phyloP scores from a whole-genome alignment of 2,888 invertebrate species.

The Meiosimyza platycephala region DNA sequence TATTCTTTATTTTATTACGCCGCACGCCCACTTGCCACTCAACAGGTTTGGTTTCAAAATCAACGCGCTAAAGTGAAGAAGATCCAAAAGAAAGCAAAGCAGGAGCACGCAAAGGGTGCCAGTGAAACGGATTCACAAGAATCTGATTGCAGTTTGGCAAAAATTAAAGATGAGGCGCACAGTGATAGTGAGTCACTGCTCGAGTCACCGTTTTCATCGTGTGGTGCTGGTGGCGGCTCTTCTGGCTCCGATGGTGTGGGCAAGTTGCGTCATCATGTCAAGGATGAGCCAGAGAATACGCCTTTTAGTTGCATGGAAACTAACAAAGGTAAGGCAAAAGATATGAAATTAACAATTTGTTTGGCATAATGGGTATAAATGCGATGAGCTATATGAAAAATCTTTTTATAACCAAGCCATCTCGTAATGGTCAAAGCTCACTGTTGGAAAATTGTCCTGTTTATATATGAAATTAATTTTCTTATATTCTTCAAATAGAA shows the following conservation, averaged over 20 bases:
- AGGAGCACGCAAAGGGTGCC: conserved; percentile 68
- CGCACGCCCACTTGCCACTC: conserved; percentile 6
- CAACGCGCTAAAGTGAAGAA: conserved; percentile 76
- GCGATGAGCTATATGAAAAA: too few species aligned
- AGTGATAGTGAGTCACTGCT: conserved; percentile 69
- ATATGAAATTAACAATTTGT: too few species aligned
- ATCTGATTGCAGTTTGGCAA: conserved; percentile 70
- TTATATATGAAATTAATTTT: too few species aligned
- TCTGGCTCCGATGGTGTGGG: conserved; percentile 52
- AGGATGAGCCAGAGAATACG: conserved; percentile 65
- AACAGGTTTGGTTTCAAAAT: conserved; percentile 75
- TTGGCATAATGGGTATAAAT: too few species aligned
- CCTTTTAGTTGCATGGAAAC: conserved; percentile 64
- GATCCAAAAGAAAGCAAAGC: conserved; percentile 74
- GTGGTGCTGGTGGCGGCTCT: conserved; percentile 32
- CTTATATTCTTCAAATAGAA: too few species aligned
- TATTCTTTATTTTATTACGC: conserved; percentile 30
- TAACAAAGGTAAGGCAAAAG: conserved; percentile 59
- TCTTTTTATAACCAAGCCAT: too few species aligned
- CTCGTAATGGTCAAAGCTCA: too few species aligned
- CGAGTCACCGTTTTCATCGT: conserved; percentile 60
- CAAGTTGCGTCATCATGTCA: conserved; percentile 60
- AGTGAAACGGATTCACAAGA: conserved; percentile 68
- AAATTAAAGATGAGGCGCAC: conserved; percentile 73
- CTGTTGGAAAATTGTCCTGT: too few species aligned